These are phyloP conservation scores for Lindbergichthys nudifrons DNA, from an alignment of 2,797 vertebrate species.

Conservation along the genomic window DNA sequence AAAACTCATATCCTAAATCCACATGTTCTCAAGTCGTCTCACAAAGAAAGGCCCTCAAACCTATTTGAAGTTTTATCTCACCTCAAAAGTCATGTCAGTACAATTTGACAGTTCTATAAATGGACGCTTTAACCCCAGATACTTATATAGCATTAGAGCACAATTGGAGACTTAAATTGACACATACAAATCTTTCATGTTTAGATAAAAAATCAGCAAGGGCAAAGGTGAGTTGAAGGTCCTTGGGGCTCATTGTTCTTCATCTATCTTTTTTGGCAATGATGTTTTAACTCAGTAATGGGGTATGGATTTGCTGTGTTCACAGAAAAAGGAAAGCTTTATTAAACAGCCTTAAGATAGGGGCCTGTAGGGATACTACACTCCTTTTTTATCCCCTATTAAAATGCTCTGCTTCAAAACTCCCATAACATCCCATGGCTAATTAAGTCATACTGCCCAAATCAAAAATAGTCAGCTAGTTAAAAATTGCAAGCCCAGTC, in stretches of 20 bases:
- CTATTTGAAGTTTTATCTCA: constrained; percentile 12
- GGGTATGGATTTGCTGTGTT: constrained; percentile 60
- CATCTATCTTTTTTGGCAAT: constrained; percentile 34
- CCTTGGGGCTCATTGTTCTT: constrained; percentile 13
- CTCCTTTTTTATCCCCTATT: constrained; percentile 65
- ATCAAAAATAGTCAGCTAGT: constrained; percentile 59
- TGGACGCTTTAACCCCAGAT: neutral
- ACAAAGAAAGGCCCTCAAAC: constrained; percentile 9
- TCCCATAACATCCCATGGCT: constrained; percentile 64
- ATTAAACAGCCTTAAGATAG: constrained; percentile 68
- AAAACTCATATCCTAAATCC: constrained; percentile 33
- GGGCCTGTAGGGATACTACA: constrained; percentile 52
- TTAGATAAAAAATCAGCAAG: constrained; percentile 8
- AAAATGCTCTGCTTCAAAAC: constrained; percentile 64
- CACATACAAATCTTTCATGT: constrained; percentile 6
- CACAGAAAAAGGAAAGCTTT: constrained; percentile 62
- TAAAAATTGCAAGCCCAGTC: constrained; percentile 43
- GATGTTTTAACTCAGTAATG: constrained; percentile 44
- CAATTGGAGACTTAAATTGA: neutral
- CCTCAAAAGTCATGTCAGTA: constrained; percentile 4
- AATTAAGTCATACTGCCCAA: constrained; percentile 67
- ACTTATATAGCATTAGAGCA: constrained; percentile 5
- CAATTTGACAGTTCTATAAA: neutral
- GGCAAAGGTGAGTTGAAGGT: constrained; percentile 25
- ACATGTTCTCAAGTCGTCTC: constrained; percentile 23